A percentile compares a stretch with the other conserved stretches of the same genome.
phyloP scores from a whole-genome alignment of 2,113 vertebrate species.

The Plectropomus leopardus region DNA sequence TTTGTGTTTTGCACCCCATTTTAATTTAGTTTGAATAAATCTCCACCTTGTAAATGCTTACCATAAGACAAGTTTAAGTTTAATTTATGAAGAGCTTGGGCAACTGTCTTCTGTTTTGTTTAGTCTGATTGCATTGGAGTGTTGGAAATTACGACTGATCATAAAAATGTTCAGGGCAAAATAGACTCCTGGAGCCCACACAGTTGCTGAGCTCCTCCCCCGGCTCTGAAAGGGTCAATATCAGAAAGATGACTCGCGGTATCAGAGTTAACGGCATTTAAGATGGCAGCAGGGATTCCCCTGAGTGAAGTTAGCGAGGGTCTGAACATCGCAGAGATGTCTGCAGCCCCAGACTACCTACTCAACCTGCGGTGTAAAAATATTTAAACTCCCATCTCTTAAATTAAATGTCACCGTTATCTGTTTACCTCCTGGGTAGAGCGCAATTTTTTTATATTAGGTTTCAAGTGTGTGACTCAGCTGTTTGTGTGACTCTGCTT shows the following conservation, averaged over 20 bases:
- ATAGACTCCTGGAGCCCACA: not conserved
- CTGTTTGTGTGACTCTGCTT: constrained; percentile 29
- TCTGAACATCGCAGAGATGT: not conserved
- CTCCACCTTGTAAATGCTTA: not conserved
- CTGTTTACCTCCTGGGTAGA: constrained; percentile 31
- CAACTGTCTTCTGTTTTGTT: too few relatives aligned
- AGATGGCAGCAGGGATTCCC: constrained; percentile 27
- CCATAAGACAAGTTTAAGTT: too few relatives aligned
- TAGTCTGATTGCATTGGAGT: not conserved
- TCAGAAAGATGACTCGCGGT: constrained; percentile 4
- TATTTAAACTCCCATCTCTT: constrained; percentile 30
- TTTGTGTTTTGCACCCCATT: not conserved
- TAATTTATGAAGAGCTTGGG: not conserved
- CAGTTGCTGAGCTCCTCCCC: not conserved
- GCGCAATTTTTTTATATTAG: constrained; percentile 21
- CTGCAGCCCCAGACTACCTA: not conserved
- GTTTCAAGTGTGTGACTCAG: constrained; percentile 57
- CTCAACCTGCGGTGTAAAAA: constrained; percentile 24
- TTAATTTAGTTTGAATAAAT: not conserved
- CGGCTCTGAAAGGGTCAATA: not conserved
- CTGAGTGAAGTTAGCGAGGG: not conserved
- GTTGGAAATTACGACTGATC: not conserved
- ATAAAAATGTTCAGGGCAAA: not conserved
- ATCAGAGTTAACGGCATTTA: constrained; percentile 17
- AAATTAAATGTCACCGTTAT: constrained; percentile 40